Evolutionary conservation across 2,113 vertebrate genomes (phyloP), one percentile per base, ranked within the genome.

Genomic region (Cervus canadensis): DNA sequence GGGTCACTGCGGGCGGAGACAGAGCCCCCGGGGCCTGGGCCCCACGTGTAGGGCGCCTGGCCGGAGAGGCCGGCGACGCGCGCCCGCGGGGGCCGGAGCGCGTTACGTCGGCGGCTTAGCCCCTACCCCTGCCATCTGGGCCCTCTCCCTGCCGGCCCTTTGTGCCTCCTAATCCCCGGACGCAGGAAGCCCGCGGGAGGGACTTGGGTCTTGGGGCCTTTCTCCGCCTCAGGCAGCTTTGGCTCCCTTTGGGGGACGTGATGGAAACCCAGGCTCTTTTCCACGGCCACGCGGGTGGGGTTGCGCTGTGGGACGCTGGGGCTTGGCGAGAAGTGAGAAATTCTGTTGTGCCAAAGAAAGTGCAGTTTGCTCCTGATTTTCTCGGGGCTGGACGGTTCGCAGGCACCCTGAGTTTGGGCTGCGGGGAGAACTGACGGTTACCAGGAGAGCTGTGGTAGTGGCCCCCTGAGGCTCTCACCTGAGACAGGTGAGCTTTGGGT

Each of bases 161-260:
- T 96, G 97, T 96, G 97, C 97, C 88, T 94, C 67, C 87, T 98
- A 98, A 98, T 98, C 98, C 98, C 84, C 52, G 83, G 96, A 60
- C 88, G 33, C 90, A 96, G 98, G 94, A 97, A 97, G 96, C 94
- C 85, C 56, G 94, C 92, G 59, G 96, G 90, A 83, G 96, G 90
- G 79, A 87, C 87, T 82, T 87, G 7, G 76, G 57, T 71, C 40
- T 48, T 60, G 3, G 60, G 71, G 67, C 56, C 74, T 93, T 59
- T 59, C 76, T 79, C 87, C n/a, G 6, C 33, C 43, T 10, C 0
- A 11, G 81, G 74, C 40, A 16, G 33, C 54, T 87, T 78, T 76
- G 90, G 71, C 71, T 62, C 83, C 89, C 91, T 89, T 87, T 45
- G 36, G 33, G 36, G 28, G 62, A 52, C 26, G 2, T 52, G 48